Evolutionary conservation across 2,797 vertebrate genomes (phyloP).

Genomic region (Petrocephalus sullivani): DNA sequence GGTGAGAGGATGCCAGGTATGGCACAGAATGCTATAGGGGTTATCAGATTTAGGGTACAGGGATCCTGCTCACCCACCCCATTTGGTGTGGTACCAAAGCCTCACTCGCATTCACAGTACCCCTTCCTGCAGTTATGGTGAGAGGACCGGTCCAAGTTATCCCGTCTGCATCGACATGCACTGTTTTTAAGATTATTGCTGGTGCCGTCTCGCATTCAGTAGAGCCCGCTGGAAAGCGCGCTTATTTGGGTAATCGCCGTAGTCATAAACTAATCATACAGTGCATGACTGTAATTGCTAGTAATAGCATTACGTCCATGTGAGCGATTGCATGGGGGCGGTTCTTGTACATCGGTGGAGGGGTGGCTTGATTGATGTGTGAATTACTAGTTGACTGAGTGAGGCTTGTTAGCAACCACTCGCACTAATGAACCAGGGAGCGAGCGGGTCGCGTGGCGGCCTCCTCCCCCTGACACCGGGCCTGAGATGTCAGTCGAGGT

Average conservation of each 20-base stretch:
- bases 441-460: neutral
- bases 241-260: conserved; percentile 17
- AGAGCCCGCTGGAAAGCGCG: neutral
- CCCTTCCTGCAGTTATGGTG: neutral
- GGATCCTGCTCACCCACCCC: neutral
- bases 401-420: neutral
- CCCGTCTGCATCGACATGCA: neutral
- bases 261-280: conserved; percentile 1
- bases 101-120: neutral
- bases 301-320: conserved; percentile 1
- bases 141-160: neutral
- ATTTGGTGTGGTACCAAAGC: neutral
- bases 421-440: neutral
- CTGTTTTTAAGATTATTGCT: neutral
- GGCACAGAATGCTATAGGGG: neutral
- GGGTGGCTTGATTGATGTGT: neutral
- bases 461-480: neutral
- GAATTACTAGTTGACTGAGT: conserved; percentile 7
- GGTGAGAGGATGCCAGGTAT: neutral
- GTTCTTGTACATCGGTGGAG: neutral
- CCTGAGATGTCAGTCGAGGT: neutral
- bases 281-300: conserved; percentile 24
- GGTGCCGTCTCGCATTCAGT: neutral
- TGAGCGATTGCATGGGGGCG: neutral
- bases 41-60: neutral